These are phyloP conservation scores for Enchytraeus crypticus DNA, from an alignment of 2,888 invertebrate species.

Conservation along the genomic window DNA sequence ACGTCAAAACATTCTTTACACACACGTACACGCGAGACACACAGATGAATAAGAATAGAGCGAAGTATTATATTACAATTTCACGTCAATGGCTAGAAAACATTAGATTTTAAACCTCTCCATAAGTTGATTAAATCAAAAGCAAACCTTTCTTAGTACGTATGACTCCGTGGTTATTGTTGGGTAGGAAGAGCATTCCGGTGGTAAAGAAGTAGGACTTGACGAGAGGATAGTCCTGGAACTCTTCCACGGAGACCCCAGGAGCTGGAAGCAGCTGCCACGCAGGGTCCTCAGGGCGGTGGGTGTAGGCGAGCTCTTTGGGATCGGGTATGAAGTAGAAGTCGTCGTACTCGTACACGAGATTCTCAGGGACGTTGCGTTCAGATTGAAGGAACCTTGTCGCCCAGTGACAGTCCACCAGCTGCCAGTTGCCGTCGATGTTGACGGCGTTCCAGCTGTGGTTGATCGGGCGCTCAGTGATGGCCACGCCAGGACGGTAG, in stretches of 20 bases:
- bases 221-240: slow-evolving; percentile 47
- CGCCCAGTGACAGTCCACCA: slow-evolving; percentile 99
- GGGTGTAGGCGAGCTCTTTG: slow-evolving; percentile 53
- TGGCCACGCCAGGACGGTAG: slow-evolving; percentile 75
- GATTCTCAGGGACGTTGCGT: slow-evolving; percentile 45
- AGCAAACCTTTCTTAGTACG: slow-evolving; percentile 38
- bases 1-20: too few relatives aligned
- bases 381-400: slow-evolving; percentile 57
- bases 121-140: too few relatives aligned
- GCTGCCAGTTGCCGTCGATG: slow-evolving; percentile 95
- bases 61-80: too few relatives aligned
- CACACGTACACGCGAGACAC: too few relatives aligned
- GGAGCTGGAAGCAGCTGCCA: slow-evolving; percentile 43
- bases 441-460: slow-evolving; percentile 87
- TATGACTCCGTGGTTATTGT: slow-evolving; percentile 38
- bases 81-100: too few relatives aligned
- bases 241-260: slow-evolving; percentile 30
- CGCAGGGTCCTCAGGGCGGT: slow-evolving; percentile 44
- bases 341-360: slow-evolving; percentile 90
- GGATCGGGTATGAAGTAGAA: slow-evolving; percentile 98
- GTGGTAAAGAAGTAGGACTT: slow-evolving; percentile 50
- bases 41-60: too few relatives aligned
- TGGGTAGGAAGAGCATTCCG: slow-evolving; percentile 37
- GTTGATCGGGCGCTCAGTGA: slow-evolving; percentile 55
- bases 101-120: too few relatives aligned